phyloP scores from a whole-genome alignment of 2,113 vertebrate genomes.

The Trematocara nigrifrons region DNA sequence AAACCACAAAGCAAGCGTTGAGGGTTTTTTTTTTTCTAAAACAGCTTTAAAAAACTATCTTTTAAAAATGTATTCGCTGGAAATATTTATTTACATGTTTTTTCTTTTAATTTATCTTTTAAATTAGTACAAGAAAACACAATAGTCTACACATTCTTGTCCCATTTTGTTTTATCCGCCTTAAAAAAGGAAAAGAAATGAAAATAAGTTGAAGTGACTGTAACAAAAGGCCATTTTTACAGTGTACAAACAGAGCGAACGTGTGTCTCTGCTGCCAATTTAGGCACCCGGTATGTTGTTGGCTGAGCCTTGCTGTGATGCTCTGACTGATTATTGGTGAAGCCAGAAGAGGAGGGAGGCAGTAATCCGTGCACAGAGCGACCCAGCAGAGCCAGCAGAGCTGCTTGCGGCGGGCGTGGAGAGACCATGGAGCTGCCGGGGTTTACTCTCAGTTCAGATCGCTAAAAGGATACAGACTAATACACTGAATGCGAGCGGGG shows the following conservation, averaged over 20 bases:
- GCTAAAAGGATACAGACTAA: neutral
- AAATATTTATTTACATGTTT: neutral
- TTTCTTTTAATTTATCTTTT: neutral
- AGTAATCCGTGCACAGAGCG: conserved; percentile 90
- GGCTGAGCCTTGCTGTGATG: conserved; percentile 76
- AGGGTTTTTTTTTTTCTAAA: fast-evolving
- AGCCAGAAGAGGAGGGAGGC: conserved; percentile 75
- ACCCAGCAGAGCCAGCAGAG: conserved; percentile 79
- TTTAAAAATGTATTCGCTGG: neutral
- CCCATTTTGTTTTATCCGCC: neutral
- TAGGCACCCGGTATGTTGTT: conserved; percentile 68
- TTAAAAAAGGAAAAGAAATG: neutral
- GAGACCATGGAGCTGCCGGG: conserved; percentile 45
- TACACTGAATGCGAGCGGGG: neutral
- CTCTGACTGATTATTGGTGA: conserved; percentile 86
- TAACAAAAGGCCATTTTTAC: neutral
- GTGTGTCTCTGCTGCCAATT: conserved; percentile 62
- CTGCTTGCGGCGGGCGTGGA: conserved; percentile 64
- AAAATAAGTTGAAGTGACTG: neutral
- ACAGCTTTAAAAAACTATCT: neutral
- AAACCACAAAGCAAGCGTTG: neutral
- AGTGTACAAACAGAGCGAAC: conserved; percentile 40
- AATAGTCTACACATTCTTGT: neutral
- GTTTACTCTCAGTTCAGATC: neutral
- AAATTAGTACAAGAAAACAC: neutral